Base-by-base conservation (phyloP, 2,888 invertebrate genomes). In the Trisateles emortualis region DNA sequence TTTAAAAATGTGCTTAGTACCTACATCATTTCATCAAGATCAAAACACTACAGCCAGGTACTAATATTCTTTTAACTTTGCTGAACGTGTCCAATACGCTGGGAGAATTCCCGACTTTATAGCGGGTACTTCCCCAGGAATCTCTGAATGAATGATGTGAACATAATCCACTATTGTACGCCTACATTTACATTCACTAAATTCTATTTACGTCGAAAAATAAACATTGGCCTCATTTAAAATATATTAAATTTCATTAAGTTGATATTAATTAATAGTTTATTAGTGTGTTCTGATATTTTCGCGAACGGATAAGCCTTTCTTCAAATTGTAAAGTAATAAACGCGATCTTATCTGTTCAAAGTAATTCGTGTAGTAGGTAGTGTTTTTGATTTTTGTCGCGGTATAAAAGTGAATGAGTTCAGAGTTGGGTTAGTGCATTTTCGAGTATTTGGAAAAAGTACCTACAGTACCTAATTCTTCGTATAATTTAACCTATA, bases 221-320 rank as follows among this genome's bases (percentile, higher is more conserved):
- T 16, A 35, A 8, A 35, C 35, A 35, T 35, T 35, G 16, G 35
- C 14, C 35, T 35, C 26, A 40, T 24, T 24, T 24, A 3, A 22
- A 11, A 40, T 13, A 26, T 19, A 40, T 22, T 40, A 5, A 40
- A 40, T 40, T 22, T 24, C 22, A 40, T 40, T 40, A 40, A 19
- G 40, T 40, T 19, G 40, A 40, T 40, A 40, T 40, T n/a, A n/a
- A n/a, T 40, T 40, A 40, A 40, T 22, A 40, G 40, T 40, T 40
- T 40, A 40, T 33, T 33, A 33, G 33, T 33, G 33, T 33, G 33
- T 10, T 33, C 33, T n/a, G n/a, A n/a, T 33, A 33, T 40, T 40
- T 40, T 40, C 40, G 19, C 40, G 26, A 40, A 22, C 22, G 40
- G 40, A 40, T 40, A 40, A 40, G 38, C 38, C 38, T 38, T 38